Evolutionary conservation across 2,797 vertebrate species (phyloP).

Genomic region (Lacerta viridis): DNA sequence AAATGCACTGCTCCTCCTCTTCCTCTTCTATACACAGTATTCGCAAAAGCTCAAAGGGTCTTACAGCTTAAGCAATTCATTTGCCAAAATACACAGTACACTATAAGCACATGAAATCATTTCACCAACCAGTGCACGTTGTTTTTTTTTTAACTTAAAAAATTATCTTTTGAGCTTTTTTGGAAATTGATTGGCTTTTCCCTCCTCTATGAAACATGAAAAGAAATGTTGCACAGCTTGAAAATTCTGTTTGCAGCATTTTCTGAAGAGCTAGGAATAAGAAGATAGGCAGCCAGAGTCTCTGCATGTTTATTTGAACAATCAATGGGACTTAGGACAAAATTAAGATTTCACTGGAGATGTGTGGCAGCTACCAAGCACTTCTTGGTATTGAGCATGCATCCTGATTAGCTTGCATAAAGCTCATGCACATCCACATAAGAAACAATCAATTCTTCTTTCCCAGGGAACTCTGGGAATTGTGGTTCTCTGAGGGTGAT

Average conservation of each 20-base stretch:
- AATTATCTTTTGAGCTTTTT: conserved; percentile 33
- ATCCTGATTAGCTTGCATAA: no score
- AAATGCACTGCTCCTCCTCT: conserved; percentile 29
- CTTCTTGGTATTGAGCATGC: no score
- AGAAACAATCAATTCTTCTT: no score
- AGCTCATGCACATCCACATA: no score
- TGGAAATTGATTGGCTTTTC: not conserved
- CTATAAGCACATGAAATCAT: conserved; percentile 15
- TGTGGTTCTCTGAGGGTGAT: no score
- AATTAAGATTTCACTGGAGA: not conserved
- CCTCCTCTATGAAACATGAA: not conserved
- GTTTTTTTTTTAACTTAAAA: conserved; percentile 2
- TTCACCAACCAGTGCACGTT: conserved; percentile 41
- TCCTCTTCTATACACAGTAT: not conserved
- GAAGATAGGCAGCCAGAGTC: not conserved
- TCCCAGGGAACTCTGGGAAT: no score
- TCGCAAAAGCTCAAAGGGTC: conserved; percentile 64
- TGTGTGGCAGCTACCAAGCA: not conserved
- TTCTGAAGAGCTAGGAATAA: conserved; percentile 20
- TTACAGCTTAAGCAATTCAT: conserved; percentile 51
- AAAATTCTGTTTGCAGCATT: not conserved
- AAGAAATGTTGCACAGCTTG: conserved; percentile 20
- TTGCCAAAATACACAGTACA: conserved; percentile 57
- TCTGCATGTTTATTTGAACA: conserved; percentile 6
- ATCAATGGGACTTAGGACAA: not conserved